Evolutionary conservation across 2,888 invertebrate species (phyloP).

Genomic region (Cosmia trapezina): DNA sequence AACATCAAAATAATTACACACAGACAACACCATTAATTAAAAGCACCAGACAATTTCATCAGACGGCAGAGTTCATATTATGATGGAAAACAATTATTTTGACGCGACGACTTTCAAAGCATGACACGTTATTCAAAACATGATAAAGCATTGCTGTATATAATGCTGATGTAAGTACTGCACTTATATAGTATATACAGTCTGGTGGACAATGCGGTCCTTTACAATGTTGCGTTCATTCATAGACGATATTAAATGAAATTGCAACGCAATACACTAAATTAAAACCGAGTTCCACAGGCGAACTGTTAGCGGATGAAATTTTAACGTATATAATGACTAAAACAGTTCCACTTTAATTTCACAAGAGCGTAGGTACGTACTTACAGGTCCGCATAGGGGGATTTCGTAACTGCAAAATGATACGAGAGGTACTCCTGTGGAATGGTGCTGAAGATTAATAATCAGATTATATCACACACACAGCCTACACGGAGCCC

Average conservation of each 20-base stretch:
- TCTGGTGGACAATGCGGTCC: constrained; percentile 46
- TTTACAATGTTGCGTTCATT: constrained; percentile 57
- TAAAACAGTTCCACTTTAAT: background rate
- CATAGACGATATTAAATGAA: constrained; percentile 62
- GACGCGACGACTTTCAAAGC: constrained; percentile 48
- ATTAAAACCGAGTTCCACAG: constrained; percentile 56
- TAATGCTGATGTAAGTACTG: constrained; percentile 25
- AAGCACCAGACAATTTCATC: constrained; percentile 42
- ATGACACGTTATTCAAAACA: constrained; percentile 45
- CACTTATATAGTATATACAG: constrained; percentile 17
- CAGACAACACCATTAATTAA: constrained; percentile 35
- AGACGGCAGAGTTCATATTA: constrained; percentile 39
- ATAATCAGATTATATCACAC: too few species aligned
- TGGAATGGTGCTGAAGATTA: too few species aligned
- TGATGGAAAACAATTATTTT: constrained; percentile 55
- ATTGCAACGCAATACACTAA: constrained; percentile 57
- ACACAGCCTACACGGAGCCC: too few species aligned
- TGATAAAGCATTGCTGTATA: constrained; percentile 39
- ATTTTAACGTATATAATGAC: constrained; percentile 5
- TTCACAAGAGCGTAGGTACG: background rate
- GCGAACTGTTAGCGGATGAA: constrained; percentile 17
- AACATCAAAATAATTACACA: constrained; percentile 29
- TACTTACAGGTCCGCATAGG: too few species aligned
- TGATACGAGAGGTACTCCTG: too few species aligned
- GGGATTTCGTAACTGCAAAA: too few species aligned